Evolutionary conservation across 2,888 invertebrate genomes (phyloP).

Genomic region (Mythimna albipuncta): DNA sequence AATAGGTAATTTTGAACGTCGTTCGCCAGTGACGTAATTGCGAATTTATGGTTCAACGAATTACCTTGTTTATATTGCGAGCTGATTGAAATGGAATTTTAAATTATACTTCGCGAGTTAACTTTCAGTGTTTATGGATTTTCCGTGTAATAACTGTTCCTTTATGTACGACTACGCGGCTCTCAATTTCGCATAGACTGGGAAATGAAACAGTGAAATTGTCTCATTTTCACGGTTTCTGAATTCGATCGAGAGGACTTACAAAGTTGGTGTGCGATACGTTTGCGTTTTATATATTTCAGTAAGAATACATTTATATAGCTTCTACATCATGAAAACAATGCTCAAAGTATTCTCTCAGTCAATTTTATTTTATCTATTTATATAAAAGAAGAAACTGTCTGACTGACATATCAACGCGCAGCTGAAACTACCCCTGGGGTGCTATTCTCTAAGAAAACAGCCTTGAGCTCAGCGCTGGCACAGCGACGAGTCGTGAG

Average conservation of each 20-base stretch:
- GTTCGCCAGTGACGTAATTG: slow-evolving; percentile 86
- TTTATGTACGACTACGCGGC: slow-evolving; percentile 18
- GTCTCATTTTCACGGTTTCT: neutral
- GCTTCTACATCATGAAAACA: neutral
- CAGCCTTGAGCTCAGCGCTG: too few species aligned
- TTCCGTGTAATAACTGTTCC: slow-evolving; percentile 31
- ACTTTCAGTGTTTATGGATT: slow-evolving; percentile 47
- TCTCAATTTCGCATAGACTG: slow-evolving; percentile 4
- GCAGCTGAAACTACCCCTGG: too few species aligned
- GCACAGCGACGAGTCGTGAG: too few species aligned
- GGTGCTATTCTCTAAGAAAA: too few species aligned
- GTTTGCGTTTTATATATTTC: neutral
- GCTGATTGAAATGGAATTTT: slow-evolving; percentile 69
- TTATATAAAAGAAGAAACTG: too few species aligned
- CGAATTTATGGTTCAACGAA: slow-evolving; percentile 79
- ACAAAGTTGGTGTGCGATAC: neutral
- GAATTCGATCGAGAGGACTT: neutral
- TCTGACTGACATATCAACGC: too few species aligned
- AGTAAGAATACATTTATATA: neutral
- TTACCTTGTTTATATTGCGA: slow-evolving; percentile 63
- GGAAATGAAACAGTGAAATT: slow-evolving; percentile 7
- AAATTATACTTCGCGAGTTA: slow-evolving; percentile 58
- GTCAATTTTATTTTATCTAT: too few species aligned
- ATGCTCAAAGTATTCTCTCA: neutral
- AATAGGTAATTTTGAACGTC: slow-evolving; percentile 88